Evolutionary conservation across 2,888 invertebrate species (phyloP), one percentile per base, ranked within the genome.

Genomic region (Abrostola tripartita): DNA sequence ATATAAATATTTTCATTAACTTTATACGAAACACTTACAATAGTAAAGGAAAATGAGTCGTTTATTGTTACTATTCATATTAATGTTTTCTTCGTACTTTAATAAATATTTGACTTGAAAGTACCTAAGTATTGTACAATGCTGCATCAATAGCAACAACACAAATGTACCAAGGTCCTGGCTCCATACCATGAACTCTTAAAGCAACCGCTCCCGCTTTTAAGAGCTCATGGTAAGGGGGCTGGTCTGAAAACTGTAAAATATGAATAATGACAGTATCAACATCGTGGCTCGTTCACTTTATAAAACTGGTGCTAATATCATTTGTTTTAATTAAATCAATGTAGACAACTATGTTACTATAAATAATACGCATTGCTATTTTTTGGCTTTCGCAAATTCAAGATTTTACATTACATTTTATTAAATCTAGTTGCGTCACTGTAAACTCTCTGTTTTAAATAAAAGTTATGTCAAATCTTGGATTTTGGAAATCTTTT

Each of bases 271-370:
- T 24, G 24, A 4, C 24, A 24, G 24, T 24, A 24, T n/a, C 24
- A 24, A 24, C 24, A 24, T 24, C 7, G 37, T 12, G 37, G 6
- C 41, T 40, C 6, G 24, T 44, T 54, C 6, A 51, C 8, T 50
- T 37, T 11, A 52, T 12, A 38, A 36, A 47, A 59, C 61, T 56
- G 68, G 61, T 68, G 68, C 68, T 68, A 40, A 40, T 56, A 47
- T 68, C 36, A 49, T 53, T 61, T 56, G 10, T 37, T 37, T 50
- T 40, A 24, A 42, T 52, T 52, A 10, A 9, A 50, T 41, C 52
- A 5, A 9, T 50, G 24, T 10, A 24, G 35, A 6, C 50, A 50
- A 9, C 35, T 10, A 6, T 47, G 24, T 47, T 24, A 36, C 35
- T 35, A 50, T 6, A 36, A 35, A 50, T 50, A 50, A 50, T 36